Conservation (phyloP, 2,797 vertebrate species). For the Chelon labrosus region DNA sequence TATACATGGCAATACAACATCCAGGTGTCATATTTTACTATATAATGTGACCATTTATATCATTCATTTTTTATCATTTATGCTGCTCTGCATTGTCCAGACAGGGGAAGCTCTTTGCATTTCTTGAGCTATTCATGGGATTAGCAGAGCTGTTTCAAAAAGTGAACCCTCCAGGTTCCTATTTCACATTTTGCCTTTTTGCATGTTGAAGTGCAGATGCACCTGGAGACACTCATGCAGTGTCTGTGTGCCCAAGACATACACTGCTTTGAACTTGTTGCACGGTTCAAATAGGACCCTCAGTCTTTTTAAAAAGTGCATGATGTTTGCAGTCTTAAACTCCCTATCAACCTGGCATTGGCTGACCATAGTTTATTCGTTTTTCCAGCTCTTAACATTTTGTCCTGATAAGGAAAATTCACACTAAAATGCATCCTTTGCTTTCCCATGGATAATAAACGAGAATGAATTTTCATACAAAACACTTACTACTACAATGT, state of each 20-base stretch:
- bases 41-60: neutral
- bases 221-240: neutral
- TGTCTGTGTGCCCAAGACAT: neutral
- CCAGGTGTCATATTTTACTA: neutral
- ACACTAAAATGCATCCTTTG: neutral
- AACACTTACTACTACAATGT: neutral
- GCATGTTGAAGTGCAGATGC: neutral
- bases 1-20: neutral
- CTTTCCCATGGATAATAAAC: slow-evolving; percentile 7
- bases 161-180: neutral
- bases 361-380: slow-evolving; percentile 15
- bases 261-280: neutral
- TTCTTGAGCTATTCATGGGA: too few species aligned
- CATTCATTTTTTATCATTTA: too few species aligned
- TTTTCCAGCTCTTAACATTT: slow-evolving; percentile 8
- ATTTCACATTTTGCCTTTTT: neutral
- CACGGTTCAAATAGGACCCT: neutral
- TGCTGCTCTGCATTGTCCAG: neutral
- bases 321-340: slow-evolving; percentile 28
- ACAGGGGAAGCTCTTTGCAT: neutral
- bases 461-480: neutral
- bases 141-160: too few species aligned
- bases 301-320: slow-evolving; percentile 20
- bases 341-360: neutral
- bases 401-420: neutral